phyloP scores from a whole-genome alignment of 2,797 vertebrate species.

The Tadarida brasiliensis region DNA sequence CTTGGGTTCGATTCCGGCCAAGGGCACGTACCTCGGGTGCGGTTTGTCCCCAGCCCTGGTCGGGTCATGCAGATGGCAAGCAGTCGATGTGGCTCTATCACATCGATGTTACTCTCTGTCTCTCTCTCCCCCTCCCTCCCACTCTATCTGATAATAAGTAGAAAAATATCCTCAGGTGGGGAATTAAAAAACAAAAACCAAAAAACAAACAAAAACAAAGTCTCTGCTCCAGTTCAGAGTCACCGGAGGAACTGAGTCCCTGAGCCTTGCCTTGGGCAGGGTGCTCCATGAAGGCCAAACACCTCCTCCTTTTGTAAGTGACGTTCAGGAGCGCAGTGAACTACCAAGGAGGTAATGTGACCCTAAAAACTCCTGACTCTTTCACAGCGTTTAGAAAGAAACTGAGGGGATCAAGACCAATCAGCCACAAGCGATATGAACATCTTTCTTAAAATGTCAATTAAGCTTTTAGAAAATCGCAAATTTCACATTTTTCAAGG shows the following conservation, averaged over 20 bases:
- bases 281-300: neutral
- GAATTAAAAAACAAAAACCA: no score
- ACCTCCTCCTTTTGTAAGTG: neutral
- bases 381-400: neutral
- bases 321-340: neutral
- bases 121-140: no score
- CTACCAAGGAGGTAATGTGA: neutral
- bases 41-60: no score
- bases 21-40: no score
- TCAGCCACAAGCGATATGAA: neutral
- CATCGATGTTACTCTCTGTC: no score
- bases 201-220: neutral
- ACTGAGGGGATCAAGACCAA: neutral
- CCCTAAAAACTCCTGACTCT: neutral
- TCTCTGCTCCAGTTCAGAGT: neutral
- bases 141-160: no score
- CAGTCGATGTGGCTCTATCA: no score
- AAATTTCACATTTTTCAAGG: neutral
- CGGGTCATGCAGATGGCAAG: no score
- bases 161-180: no score
- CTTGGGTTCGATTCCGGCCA: no score
- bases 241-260: neutral
- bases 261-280: neutral
- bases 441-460: neutral
- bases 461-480: neutral